Conservation (phyloP, 2,113 vertebrate species). For the Anthoscopus minutus region DNA sequence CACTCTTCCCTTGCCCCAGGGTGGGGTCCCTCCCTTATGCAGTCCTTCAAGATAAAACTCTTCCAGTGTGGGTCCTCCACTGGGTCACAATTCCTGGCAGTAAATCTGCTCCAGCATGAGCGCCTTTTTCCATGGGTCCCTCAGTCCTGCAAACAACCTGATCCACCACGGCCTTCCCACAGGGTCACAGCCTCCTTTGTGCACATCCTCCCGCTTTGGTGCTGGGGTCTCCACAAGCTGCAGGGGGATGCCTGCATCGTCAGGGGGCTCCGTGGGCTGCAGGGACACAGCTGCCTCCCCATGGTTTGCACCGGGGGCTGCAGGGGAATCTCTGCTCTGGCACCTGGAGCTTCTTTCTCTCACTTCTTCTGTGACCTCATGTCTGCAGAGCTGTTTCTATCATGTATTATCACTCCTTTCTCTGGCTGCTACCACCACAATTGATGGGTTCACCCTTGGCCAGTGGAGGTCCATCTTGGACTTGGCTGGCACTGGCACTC, state of each 20-base stretch:
- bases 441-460: not conserved
- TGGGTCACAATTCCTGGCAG: not conserved
- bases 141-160: not conserved
- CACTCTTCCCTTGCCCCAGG: accelerated
- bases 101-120: not conserved
- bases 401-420: not conserved
- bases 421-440: not conserved
- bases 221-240: not conserved
- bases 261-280: not conserved
- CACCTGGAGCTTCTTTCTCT: accelerated
- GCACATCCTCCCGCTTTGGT: not conserved
- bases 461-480: not conserved
- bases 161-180: not conserved
- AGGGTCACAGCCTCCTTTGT: not conserved
- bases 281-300: not conserved
- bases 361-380: not conserved
- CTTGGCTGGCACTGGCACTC: not conserved
- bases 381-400: not conserved
- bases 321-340: not conserved
- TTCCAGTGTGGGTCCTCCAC: accelerated
- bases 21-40: accelerated
- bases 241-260: not conserved
- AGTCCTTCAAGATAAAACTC: not conserved
- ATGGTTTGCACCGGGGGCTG: not conserved
- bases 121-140: not conserved